Conservation (phyloP, 2,113 vertebrate species). For the Zosterops lateralis region DNA sequence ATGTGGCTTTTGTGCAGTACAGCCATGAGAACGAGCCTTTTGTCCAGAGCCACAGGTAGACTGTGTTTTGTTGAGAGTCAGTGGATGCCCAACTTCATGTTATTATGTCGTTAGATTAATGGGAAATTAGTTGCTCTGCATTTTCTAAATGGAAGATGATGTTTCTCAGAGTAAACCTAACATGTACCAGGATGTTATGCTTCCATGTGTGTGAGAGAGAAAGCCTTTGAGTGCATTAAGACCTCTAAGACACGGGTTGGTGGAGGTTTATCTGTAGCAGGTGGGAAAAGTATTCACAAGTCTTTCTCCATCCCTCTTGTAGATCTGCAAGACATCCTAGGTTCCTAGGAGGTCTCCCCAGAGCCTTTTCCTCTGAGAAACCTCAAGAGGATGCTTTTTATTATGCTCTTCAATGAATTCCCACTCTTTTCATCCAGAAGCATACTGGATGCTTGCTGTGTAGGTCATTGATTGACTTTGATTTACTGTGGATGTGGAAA, state of each 20-base stretch:
- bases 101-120: background rate
- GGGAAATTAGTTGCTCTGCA: background rate
- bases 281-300: background rate
- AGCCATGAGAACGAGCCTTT: background rate
- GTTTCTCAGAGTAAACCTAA: background rate
- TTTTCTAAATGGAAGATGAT: background rate
- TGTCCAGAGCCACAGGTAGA: background rate
- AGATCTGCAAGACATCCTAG: background rate
- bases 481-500: background rate
- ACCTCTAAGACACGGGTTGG: accelerated
- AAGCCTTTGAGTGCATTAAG: background rate
- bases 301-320: background rate
- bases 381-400: background rate
- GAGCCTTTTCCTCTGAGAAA: background rate
- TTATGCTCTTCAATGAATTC: background rate
- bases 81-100: background rate
- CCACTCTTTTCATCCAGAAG: background rate
- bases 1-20: background rate
- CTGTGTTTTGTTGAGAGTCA: accelerated
- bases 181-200: background rate
- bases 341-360: background rate
- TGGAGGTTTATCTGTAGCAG: background rate
- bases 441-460: background rate
- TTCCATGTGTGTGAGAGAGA: background rate
- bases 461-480: background rate